Evolutionary conservation across 2,113 vertebrate genomes (phyloP).

Genomic region (Zeus faber): DNA sequence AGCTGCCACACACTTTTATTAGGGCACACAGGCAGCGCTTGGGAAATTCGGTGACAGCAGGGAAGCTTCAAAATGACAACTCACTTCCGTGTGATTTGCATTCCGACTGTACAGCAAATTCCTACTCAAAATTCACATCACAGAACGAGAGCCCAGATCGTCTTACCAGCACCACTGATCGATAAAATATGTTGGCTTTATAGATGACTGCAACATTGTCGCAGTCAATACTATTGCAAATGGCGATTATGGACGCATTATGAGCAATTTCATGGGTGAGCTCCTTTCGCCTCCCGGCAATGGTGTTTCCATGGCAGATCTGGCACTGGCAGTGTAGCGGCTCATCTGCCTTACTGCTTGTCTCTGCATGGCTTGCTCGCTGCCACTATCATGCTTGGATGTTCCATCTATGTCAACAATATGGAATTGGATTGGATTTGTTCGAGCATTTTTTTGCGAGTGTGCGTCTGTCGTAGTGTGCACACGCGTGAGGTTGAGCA

Average conservation of each 20-base stretch:
- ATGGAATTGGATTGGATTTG: slow-evolving; percentile 41
- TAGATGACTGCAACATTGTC: slow-evolving; percentile 58
- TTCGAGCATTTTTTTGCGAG: slow-evolving; percentile 19
- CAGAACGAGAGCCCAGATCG: slow-evolving; percentile 34
- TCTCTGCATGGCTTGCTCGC: slow-evolving; percentile 41
- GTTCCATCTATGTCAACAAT: slow-evolving; percentile 44
- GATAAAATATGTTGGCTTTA: slow-evolving; percentile 50
- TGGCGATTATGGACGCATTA: slow-evolving; percentile 68
- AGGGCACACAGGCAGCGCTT: too few species aligned
- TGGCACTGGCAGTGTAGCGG: slow-evolving; percentile 48
- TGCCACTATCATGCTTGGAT: slow-evolving; percentile 45
- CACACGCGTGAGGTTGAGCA: not conserved
- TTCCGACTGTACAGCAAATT: slow-evolving; percentile 14
- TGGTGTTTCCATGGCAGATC: slow-evolving; percentile 57
- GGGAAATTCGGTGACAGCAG: too few species aligned
- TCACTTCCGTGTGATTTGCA: slow-evolving; percentile 37
- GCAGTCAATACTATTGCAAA: slow-evolving; percentile 69
- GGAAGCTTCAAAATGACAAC: slow-evolving; percentile 15
- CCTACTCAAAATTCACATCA: slow-evolving; percentile 36
- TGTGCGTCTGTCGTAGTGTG: not conserved
- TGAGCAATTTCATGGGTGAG: slow-evolving; percentile 75
- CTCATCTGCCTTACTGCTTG: slow-evolving; percentile 55
- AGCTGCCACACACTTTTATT: too few species aligned
- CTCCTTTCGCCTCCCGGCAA: slow-evolving; percentile 59
- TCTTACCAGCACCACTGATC: slow-evolving; percentile 49